A percentile compares a stretch with the other conserved stretches of the same genome.
Conservation (phyloP, 2,113 vertebrate genomes). For the Anoplopoma fimbria region DNA sequence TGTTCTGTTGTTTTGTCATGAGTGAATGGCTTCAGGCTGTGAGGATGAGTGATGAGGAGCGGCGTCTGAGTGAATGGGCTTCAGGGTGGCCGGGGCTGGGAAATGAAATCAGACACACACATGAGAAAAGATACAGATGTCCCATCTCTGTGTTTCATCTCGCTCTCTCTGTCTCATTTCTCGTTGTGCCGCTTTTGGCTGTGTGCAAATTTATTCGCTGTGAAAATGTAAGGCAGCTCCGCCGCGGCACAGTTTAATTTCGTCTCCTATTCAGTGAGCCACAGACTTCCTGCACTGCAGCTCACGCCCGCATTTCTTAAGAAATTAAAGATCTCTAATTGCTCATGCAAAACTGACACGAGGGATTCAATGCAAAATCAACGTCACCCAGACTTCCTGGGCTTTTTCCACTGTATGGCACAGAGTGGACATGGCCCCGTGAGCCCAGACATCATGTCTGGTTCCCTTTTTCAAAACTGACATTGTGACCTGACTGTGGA, state of each 20-base stretch:
- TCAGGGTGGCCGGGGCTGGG: constrained; percentile 46
- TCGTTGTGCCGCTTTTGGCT: constrained; percentile 54
- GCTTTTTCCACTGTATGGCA: not conserved
- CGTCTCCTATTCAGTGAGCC: constrained; percentile 36
- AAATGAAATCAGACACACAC: constrained; percentile 30
- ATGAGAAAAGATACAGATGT: constrained; percentile 38
- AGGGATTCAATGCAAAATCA: constrained; percentile 17
- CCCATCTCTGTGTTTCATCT: constrained; percentile 37
- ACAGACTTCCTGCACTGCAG: constrained; percentile 8
- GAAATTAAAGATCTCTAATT: constrained; percentile 52
- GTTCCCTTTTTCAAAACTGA: constrained; percentile 3
- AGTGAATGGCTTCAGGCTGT: constrained; percentile 64
- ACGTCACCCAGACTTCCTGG: not conserved
- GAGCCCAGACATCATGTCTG: not conserved
- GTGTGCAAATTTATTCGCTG: constrained; percentile 63
- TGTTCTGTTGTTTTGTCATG: constrained; percentile 66
- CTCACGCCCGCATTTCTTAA: constrained; percentile 34
- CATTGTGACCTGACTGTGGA: not conserved
- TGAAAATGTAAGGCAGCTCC: constrained; percentile 50
- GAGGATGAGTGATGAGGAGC: constrained; percentile 66
- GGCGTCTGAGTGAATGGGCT: constrained; percentile 45
- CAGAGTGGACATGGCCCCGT: not conserved
- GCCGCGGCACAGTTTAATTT: constrained; percentile 39
- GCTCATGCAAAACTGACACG: constrained; percentile 36
- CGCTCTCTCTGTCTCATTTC: constrained; percentile 37